Conservation (phyloP, 2,888 invertebrate genomes). For the Sturmia bella region DNA sequence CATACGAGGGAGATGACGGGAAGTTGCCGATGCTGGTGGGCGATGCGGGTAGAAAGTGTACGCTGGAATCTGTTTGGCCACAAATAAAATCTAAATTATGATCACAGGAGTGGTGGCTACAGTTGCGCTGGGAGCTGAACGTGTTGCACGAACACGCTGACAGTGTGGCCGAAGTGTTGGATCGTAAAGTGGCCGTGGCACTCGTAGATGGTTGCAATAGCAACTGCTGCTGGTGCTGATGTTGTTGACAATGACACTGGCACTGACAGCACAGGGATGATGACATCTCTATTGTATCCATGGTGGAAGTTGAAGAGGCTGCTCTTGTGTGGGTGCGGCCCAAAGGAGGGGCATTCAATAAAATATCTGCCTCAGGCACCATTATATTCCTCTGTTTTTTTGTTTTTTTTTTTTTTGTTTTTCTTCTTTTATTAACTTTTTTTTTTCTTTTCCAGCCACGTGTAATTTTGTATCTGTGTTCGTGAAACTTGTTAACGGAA, state of each 20-base stretch:
- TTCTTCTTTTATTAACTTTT: constrained; percentile 3
- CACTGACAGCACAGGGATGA: constrained; percentile 58
- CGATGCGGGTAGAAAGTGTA: constrained; percentile 56
- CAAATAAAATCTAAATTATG: constrained; percentile 60
- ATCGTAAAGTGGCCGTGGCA: constrained; percentile 63
- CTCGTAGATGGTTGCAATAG: constrained; percentile 53
- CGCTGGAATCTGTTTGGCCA: constrained; percentile 39
- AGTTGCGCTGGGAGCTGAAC: constrained; percentile 44
- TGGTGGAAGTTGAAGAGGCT: constrained; percentile 63
- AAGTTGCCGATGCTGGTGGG: constrained; percentile 35
- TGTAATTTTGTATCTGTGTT: not conserved
- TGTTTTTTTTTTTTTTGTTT: not conserved
- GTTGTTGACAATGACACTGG: constrained; percentile 58
- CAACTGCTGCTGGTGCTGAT: constrained; percentile 10
- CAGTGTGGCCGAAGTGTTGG: constrained; percentile 61
- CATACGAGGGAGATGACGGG: constrained; percentile 41
- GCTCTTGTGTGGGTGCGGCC: constrained; percentile 63
- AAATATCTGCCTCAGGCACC: constrained; percentile 50
- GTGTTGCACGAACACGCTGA: constrained; percentile 59
- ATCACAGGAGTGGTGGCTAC: constrained; percentile 62
- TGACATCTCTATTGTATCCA: constrained; percentile 62
- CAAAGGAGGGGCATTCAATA: constrained; percentile 54
- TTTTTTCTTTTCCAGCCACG: constrained; percentile 20
- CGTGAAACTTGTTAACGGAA: constrained; percentile 23
- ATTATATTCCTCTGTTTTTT: not conserved